These are phyloP conservation scores for Anthopleura xanthogrammica DNA, from an alignment of 92 coral and sea anemone species.

Conservation along the genomic window DNA sequence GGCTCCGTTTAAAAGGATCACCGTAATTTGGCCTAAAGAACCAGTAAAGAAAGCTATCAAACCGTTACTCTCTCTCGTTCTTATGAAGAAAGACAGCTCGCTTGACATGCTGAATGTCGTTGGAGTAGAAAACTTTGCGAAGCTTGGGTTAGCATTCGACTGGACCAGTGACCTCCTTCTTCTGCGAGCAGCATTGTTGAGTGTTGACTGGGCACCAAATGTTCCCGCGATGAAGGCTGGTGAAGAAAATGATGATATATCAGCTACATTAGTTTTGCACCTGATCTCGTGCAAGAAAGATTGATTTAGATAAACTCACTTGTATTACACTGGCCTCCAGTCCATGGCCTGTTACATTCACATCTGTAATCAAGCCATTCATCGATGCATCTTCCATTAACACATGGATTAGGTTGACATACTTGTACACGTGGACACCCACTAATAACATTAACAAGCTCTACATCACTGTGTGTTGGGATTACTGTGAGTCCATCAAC, in stretches of 20 bases:
- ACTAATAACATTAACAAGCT: no score
- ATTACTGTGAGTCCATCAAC: no score
- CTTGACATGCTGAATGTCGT: slow-evolving; percentile 46
- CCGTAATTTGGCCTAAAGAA: slow-evolving; percentile 41
- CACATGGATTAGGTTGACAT: slow-evolving; percentile 81
- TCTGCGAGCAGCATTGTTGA: no score
- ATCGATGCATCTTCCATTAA: slow-evolving; percentile 78
- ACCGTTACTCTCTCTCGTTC: slow-evolving; percentile 74
- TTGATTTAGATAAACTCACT: slow-evolving; percentile 50
- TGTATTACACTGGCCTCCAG: slow-evolving; percentile 67
- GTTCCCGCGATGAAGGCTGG: slow-evolving; percentile 64
- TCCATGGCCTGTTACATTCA: slow-evolving; percentile 83
- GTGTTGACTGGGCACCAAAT: no score
- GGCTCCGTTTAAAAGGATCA: slow-evolving; percentile 59
- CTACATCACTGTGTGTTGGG: no score
- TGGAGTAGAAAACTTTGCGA: slow-evolving; percentile 38
- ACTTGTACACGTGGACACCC: slow-evolving; percentile 74
- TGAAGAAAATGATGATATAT: background rate
- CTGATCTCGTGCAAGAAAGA: no score
- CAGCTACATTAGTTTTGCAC: no score
- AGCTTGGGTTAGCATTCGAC: no score
- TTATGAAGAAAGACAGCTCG: slow-evolving; percentile 67
- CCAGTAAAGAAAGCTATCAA: slow-evolving; percentile 58
- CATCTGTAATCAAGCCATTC: slow-evolving; percentile 79
- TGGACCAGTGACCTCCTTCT: no score